Evolutionary conservation across 2,797 vertebrate species (phyloP).

Genomic region (Micrastur ruficollis): DNA sequence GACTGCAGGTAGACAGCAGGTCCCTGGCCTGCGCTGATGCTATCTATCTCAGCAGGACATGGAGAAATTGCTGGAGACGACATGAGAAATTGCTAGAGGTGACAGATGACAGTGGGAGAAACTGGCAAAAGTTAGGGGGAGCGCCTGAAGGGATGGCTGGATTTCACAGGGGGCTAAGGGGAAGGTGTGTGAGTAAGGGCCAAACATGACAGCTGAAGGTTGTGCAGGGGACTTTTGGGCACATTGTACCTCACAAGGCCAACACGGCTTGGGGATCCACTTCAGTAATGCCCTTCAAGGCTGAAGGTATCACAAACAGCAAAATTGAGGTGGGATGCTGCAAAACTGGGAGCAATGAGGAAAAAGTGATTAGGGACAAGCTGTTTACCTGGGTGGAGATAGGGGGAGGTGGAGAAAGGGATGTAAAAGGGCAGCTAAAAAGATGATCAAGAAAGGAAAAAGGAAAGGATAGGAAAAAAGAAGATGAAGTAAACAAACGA

Average conservation of each 20-base stretch:
- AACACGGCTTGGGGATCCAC: neutral
- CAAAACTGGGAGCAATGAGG: neutral
- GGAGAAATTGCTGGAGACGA: neutral
- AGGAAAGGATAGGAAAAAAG: neutral
- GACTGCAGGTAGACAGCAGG: neutral
- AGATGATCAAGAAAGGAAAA: neutral
- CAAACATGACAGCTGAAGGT: neutral
- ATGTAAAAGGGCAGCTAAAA: neutral
- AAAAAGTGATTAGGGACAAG: neutral
- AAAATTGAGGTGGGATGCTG: neutral
- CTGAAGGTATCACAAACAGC: neutral
- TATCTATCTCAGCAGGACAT: neutral
- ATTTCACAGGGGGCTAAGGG: neutral
- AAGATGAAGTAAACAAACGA: accelerated
- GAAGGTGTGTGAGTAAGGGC: neutral
- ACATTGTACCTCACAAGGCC: neutral
- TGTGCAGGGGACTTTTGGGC: neutral
- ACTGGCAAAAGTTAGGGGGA: neutral
- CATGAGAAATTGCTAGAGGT: neutral
- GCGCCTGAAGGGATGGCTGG: neutral
- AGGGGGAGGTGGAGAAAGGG: neutral
- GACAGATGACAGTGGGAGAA: neutral
- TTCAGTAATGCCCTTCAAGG: neutral
- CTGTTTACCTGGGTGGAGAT: neutral
- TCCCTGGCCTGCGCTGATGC: accelerated